These are phyloP conservation scores for Caenorhabditis drosophilae DNA, from an alignment of 2,888 invertebrate species.

Conservation along the genomic window DNA sequence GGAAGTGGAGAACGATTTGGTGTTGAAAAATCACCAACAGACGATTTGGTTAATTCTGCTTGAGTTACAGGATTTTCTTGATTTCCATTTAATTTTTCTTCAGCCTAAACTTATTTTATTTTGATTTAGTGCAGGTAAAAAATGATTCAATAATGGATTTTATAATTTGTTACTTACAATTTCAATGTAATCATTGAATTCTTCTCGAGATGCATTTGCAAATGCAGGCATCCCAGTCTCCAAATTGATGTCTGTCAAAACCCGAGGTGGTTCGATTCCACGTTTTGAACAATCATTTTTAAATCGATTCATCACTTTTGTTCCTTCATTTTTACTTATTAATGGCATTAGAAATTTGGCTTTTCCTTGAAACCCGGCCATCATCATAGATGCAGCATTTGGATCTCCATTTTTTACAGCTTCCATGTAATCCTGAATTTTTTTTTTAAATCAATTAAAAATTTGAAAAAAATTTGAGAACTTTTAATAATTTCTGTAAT, in stretches of 20 bases:
- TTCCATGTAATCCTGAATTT: conserved; percentile 57
- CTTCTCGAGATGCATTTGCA: conserved; percentile 45
- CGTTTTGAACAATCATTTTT: conserved; percentile 54
- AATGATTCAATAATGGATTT: no score
- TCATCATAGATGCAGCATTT: conserved; percentile 60
- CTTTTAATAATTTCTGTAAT: conserved; percentile 59
- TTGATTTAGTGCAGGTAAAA: no score
- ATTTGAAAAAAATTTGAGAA: conserved; percentile 13
- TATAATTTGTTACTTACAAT: conserved; percentile 38
- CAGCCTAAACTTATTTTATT: no score
- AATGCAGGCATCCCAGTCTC: conserved; percentile 61
- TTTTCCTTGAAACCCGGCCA: conserved; percentile 62
- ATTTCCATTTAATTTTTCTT: conserved; percentile 21
- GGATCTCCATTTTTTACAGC: conserved; percentile 62
- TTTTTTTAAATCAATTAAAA: conserved; percentile 5
- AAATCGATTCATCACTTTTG: conserved; percentile 65
- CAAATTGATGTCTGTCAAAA: conserved; percentile 62
- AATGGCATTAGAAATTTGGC: conserved; percentile 66
- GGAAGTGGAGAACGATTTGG: no score
- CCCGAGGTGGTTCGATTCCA: conserved; percentile 57
- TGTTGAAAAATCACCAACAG: no score
- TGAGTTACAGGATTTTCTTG: conserved; percentile 29
- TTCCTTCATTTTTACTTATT: conserved; percentile 58
- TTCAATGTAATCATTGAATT: conserved; percentile 53
- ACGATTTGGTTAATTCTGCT: conserved; percentile 19